Conservation (phyloP, 2,888 invertebrate species). For the Orthosia cruda region DNA sequence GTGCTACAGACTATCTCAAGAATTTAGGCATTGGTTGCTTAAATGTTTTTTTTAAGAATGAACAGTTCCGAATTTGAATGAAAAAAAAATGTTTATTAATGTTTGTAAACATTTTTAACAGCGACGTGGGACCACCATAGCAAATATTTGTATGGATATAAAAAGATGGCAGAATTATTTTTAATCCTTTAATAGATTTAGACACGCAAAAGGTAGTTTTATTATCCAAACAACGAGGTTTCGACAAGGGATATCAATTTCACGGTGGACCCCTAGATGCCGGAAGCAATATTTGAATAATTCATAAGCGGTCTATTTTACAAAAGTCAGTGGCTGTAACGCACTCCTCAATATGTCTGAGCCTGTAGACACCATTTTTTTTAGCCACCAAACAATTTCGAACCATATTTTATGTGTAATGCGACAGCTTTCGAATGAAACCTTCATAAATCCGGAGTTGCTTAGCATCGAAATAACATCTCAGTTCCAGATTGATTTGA, state of each 20-base stretch:
- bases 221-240: slow-evolving; percentile 21
- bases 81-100: no score
- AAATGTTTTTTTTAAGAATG: no score
- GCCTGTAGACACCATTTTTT: slow-evolving; percentile 9
- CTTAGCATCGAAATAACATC: slow-evolving; percentile 14
- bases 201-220: not conserved
- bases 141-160: no score
- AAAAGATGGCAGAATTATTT: no score
- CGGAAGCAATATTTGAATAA: slow-evolving; percentile 48
- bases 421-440: slow-evolving; percentile 24
- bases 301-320: slow-evolving; percentile 47
- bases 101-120: no score
- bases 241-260: slow-evolving; percentile 35
- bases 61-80: no score
- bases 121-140: no score
- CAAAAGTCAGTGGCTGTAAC: slow-evolving; percentile 14
- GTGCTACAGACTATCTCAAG: no score
- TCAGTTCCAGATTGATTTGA: slow-evolving; percentile 23
- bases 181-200: no score
- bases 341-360: slow-evolving; percentile 17
- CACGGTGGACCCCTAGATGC: slow-evolving; percentile 28
- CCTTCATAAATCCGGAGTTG: slow-evolving; percentile 17
- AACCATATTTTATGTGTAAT: slow-evolving; percentile 11
- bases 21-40: no score
- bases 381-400: slow-evolving; percentile 16